Evolutionary conservation across 2,797 vertebrate genomes (phyloP).

Genomic region (Ctenochaetus hawaiiensis): DNA sequence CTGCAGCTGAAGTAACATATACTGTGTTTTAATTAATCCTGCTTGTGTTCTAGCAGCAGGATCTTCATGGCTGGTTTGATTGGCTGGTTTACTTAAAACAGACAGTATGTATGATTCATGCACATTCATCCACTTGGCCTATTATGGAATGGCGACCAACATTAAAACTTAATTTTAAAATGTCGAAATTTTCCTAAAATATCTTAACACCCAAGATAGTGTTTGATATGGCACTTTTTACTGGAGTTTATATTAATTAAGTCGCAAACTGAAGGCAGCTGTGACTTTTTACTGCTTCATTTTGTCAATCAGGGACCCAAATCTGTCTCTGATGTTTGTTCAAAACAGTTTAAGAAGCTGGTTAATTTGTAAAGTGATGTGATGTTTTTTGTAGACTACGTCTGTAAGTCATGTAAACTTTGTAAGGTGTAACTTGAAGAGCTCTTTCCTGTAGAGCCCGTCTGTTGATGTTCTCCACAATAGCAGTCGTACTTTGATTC

Average conservation of each 20-base stretch:
- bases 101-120: not conserved
- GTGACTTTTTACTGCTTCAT: slow-evolving; percentile 2
- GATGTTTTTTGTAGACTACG: too few relatives aligned
- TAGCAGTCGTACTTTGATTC: not conserved
- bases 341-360: not conserved
- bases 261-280: slow-evolving; percentile 17
- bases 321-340: not conserved
- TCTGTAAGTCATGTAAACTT: too few relatives aligned
- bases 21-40: too few relatives aligned
- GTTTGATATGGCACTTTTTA: not conserved
- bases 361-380: not conserved
- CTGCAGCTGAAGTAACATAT: not conserved
- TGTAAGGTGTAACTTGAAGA: not conserved
- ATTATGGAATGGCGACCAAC: not conserved
- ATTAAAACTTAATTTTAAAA: not conserved
- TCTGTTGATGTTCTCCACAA: not conserved
- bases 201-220: not conserved
- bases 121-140: not conserved
- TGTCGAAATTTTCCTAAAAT: slow-evolving; percentile 12
- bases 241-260: not conserved
- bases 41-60: too few relatives aligned
- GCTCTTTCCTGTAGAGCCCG: not conserved
- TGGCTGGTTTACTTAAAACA: not conserved
- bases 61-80: too few relatives aligned
- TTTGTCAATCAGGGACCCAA: slow-evolving; percentile 3